Conservation (phyloP, 1,140 invertebrate species). For the Neotoxoptera formosana region DNA sequence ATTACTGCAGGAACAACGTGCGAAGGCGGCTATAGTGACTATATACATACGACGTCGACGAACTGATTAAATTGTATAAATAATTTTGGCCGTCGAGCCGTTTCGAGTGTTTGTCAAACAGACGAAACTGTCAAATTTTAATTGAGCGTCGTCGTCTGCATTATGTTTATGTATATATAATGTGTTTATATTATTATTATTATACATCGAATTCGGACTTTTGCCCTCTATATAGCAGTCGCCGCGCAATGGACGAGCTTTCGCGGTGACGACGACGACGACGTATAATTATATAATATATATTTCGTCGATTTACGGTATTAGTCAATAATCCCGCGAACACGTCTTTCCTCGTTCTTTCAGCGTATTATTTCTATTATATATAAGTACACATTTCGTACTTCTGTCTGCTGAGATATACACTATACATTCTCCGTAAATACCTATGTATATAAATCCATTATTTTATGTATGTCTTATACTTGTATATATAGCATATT, state of each 20-base stretch:
- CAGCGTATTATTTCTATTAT: background rate
- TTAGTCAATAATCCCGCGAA: background rate
- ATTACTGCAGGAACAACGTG: background rate
- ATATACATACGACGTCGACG: background rate
- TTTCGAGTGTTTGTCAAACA: conserved; percentile 55
- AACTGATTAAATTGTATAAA: conserved; percentile 26
- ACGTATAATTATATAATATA: background rate
- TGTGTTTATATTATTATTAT: background rate
- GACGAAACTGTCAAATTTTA: conserved; percentile 48
- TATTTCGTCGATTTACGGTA: background rate
- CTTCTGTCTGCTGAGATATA: background rate
- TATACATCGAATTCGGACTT: background rate
- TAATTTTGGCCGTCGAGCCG: conserved; percentile 6
- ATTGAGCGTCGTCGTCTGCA: conserved; percentile 30
- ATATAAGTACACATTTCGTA: background rate
- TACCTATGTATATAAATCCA: too few relatives aligned
- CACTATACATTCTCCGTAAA: too few relatives aligned
- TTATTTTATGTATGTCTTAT: background rate
- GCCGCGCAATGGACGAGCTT: background rate
- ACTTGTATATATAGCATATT: too few relatives aligned
- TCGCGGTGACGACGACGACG: too few relatives aligned
- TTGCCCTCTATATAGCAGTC: background rate
- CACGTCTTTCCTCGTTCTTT: background rate
- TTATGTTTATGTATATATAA: background rate
- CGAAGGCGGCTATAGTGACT: background rate